Base-by-base conservation (phyloP, 64 coral and sea anemone genomes). In the Pocillopora verrucosa region DNA sequence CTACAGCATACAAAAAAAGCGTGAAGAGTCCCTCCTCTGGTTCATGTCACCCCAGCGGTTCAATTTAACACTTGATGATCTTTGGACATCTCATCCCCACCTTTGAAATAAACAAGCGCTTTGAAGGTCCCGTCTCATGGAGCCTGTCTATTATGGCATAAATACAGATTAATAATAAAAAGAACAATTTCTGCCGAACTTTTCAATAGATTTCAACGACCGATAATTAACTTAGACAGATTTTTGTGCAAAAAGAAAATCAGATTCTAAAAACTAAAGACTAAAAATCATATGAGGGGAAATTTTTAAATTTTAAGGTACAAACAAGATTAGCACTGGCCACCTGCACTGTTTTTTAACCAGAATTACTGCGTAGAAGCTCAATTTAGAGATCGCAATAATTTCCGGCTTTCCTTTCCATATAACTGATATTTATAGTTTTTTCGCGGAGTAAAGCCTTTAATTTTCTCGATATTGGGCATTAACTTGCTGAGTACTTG, bases 271-370 rank as follows among this genome's bases (percentile, higher is more conserved):
- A 20, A 69, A n/a, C n/a, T n/a, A 69, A n/a, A 69, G 20, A 69
- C 10, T 1, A n/a, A 19, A 10, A 5, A 22, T 19, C 10, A 22
- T n/a, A 25, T n/a, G n/a, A 22, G 59, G 20, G 19, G 24, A 79
- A 59, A 26, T 79, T 59, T 11, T 26, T 79, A 59, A 24, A n/a
- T n/a, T 30, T 79, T 13, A 79, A 26, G 76, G 56, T n/a, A 69
- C n/a, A 69, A 79, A 79, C 58, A 79, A 58, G 20, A 59, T 59
- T 79, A 59, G 20, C 51, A 51, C 76, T 79, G 76, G 76, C 56
- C 56, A 59, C 25, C 17, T 79, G 76, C 76, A n/a, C 76, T 20
- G 17, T n/a, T n/a, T n/a, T n/a, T n/a, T n/a, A n/a, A n/a, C 25
- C 56, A n/a, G 7, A 56, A 38, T 19, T 17, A 12, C 36, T 36